Evolutionary conservation across 2,113 vertebrate genomes (phyloP), one percentile per base, ranked within the genome.

Genomic region (Podilymbus podiceps): DNA sequence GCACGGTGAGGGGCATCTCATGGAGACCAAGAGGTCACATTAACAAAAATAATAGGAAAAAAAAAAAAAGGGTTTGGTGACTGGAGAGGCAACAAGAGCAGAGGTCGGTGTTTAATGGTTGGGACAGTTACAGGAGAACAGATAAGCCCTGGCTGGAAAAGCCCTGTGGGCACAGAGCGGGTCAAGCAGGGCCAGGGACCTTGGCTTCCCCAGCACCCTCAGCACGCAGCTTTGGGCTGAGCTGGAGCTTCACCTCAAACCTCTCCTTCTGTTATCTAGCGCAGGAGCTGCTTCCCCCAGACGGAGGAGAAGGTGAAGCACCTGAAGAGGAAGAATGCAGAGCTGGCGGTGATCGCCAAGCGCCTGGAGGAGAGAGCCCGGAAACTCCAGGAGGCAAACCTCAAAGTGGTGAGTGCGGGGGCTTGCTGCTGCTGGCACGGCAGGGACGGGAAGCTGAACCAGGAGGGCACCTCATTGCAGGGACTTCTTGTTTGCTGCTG

Each of bases 321-420:
- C 85, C 98, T 99, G 93, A 99, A 99, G 98, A 98, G 98, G 95
- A 99, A 99, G 98, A 99, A 99, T 3, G 99, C 99, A 0, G 99
- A 99, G 97, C 98, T 99, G 97, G 98, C 99, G 0, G 98, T 99
- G 97, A 99, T 99, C 3, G 99, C 99, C 88, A 99, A 99, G 96
- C 98, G 99, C 55, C 98, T 99, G 96, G 99, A 99, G 92, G 99
- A 99, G 84, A 98, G 99, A 95, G 99, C 99, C 5, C 97, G 96
- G 30, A 99, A 99, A 85, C 99, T 99, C 64, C 99, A 99, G 97
- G 99, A 99, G 95, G 99, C 99, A 60, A 99, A 99, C 97, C 98
- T 99, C 88, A 99, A 97, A 98, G 99, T 99, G 95, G 99, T 99
- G 89, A 93, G 97, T 95, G 62, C 4, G 1, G 3, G 50, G 47